Evolutionary conservation across 1,140 invertebrate species (phyloP).

Genomic region (Leptinotarsa texana): DNA sequence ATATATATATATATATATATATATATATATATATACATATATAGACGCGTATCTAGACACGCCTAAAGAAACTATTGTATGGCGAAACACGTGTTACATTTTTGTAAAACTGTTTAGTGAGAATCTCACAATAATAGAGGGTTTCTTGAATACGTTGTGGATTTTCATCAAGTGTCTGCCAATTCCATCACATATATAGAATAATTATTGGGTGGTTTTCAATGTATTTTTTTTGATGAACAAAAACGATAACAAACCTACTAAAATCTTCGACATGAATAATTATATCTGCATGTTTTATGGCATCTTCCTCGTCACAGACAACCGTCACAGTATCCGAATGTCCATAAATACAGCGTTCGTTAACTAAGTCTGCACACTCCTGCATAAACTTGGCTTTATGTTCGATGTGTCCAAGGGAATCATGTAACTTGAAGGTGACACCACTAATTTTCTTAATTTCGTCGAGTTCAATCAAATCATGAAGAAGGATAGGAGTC

Average conservation of each 20-base stretch:
- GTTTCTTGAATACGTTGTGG: no score
- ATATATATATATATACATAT: no score
- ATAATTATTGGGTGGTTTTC: no score
- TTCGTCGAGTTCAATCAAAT: constrained; percentile 15
- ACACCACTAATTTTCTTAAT: constrained; percentile 9
- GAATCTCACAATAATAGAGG: no score
- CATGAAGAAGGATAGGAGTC: constrained; percentile 13
- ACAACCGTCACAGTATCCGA: not conserved
- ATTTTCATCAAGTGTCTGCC: no score
- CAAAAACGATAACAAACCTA: constrained; percentile 14
- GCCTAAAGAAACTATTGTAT: no score
- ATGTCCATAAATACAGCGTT: not conserved
- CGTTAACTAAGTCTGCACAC: constrained; percentile 7
- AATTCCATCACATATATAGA: no score
- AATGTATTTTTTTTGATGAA: no score
- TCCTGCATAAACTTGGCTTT: constrained; percentile 7
- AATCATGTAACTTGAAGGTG: constrained; percentile 9
- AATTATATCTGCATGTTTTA: constrained; percentile 36
- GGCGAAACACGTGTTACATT: no score
- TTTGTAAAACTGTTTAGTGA: no score
- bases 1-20: no score
- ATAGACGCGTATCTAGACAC: no score
- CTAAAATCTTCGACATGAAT: constrained; percentile 33
- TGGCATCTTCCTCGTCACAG: constrained; percentile 17
- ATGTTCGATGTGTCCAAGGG: not conserved